These are phyloP conservation scores for Oreocharis arfaki DNA, from an alignment of 2,113 vertebrate species.

Conservation along the genomic window DNA sequence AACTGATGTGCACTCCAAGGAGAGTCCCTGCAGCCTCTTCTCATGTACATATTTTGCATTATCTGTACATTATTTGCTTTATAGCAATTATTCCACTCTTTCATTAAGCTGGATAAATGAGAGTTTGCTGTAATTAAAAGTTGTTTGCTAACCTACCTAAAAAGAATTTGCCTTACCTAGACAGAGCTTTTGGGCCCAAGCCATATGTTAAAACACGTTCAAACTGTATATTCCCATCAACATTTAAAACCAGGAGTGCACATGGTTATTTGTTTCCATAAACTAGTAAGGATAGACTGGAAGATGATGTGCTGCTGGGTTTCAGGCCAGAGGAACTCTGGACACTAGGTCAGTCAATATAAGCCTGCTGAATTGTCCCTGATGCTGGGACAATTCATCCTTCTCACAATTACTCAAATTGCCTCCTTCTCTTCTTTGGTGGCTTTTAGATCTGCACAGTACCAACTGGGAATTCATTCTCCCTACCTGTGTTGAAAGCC, in stretches of 20 bases:
- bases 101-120: not conserved
- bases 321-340: not conserved
- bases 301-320: not conserved
- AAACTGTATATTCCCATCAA: not conserved
- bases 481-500: not conserved
- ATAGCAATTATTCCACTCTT: not conserved
- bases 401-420: not conserved
- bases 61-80: slow-evolving; percentile 4
- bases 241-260: not conserved
- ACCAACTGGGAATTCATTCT: not conserved
- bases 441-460: not conserved
- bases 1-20: not conserved
- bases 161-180: not conserved
- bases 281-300: not conserved
- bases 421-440: not conserved
- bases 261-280: not conserved
- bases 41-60: not conserved
- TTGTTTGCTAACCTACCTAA: not conserved
- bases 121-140: slow-evolving; percentile 9
- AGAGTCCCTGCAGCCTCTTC: not conserved
- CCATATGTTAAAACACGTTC: not conserved
- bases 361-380: not conserved
- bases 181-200: not conserved
- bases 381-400: not conserved
- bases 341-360: not conserved